Evolutionary conservation across 2,888 invertebrate genomes (phyloP).

Genomic region (Anoncus sp.): DNA sequence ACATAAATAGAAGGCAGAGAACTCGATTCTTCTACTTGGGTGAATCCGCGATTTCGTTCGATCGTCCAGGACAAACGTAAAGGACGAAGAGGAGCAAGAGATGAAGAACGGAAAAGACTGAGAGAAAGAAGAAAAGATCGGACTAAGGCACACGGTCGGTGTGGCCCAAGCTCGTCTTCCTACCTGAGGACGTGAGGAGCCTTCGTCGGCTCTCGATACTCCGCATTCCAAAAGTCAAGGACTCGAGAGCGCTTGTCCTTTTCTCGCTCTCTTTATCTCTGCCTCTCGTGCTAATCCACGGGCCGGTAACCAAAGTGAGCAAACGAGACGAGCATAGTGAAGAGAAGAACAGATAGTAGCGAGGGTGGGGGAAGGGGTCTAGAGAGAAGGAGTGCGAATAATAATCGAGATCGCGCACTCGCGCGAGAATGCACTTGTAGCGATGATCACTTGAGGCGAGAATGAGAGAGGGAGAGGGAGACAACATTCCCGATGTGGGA

Average conservation of each 20-base stretch:
- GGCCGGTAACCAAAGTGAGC: constrained; percentile 27
- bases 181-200: constrained; percentile 59
- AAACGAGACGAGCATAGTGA: constrained; percentile 15
- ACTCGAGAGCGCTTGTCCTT: constrained; percentile 67
- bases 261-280: constrained; percentile 24
- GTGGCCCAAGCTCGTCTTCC: constrained; percentile 57
- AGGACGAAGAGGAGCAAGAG: constrained; percentile 17
- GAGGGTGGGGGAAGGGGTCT: constrained; percentile 12
- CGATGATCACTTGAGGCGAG: constrained; percentile 21
- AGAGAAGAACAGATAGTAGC: background rate
- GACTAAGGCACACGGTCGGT: constrained; percentile 24
- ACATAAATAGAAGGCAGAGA: background rate
- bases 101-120: background rate
- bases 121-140: constrained; percentile 4
- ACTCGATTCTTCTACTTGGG: constrained; percentile 24
- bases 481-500: background rate
- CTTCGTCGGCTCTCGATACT: constrained; percentile 58
- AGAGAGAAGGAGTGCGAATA: constrained; percentile 39
- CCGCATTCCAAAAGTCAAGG: constrained; percentile 78
- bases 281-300: constrained; percentile 45
- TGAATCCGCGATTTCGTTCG: constrained; percentile 39
- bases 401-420: constrained; percentile 49
- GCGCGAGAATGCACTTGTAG: constrained; percentile 26
- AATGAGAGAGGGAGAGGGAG: constrained; percentile 10
- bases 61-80: constrained; percentile 37